These are phyloP conservation scores for Triops longicaudatus DNA, from an alignment of 1,140 invertebrate genomes.

Conservation along the genomic window DNA sequence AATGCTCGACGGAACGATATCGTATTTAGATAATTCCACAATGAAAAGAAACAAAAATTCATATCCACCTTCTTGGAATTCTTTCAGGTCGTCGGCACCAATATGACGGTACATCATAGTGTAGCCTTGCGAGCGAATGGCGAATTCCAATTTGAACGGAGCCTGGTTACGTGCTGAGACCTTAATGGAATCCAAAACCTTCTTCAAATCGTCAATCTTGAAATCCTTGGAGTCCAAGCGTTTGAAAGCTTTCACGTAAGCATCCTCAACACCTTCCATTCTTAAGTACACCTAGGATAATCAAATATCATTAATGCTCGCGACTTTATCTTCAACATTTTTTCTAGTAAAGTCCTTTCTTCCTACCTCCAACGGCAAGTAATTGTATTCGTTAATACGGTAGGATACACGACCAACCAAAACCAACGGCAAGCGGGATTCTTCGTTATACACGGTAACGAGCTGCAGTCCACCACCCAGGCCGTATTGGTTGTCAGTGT, in stretches of 20 bases:
- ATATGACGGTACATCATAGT: slow-evolving; percentile 29
- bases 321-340: background rate
- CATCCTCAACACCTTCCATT: slow-evolving; percentile 27
- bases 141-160: slow-evolving; percentile 28
- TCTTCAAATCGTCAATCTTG: slow-evolving; percentile 28
- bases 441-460: slow-evolving; percentile 27
- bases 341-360: background rate
- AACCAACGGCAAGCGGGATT: slow-evolving; percentile 28
- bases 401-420: slow-evolving; percentile 25
- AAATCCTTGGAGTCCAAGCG: slow-evolving; percentile 29
- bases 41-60: background rate
- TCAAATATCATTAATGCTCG: background rate
- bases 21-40: no score
- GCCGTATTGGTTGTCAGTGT: slow-evolving; percentile 26
- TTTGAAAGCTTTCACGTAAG: slow-evolving; percentile 26
- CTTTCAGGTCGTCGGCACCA: slow-evolving; percentile 20
- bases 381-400: slow-evolving; percentile 24
- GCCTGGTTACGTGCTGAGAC: slow-evolving; percentile 23
- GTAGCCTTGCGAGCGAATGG: slow-evolving; percentile 26
- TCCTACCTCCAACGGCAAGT: slow-evolving; percentile 25
- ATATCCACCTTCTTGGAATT: slow-evolving; percentile 16
- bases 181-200: slow-evolving; percentile 25
- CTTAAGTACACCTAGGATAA: background rate
- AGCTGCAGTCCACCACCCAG: slow-evolving; percentile 30
- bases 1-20: no score